Percentiles rank a stretch among this genome's conserved stretches.
Evolutionary conservation across 2,888 invertebrate species (phyloP).

Genomic region (Gibbula magus): DNA sequence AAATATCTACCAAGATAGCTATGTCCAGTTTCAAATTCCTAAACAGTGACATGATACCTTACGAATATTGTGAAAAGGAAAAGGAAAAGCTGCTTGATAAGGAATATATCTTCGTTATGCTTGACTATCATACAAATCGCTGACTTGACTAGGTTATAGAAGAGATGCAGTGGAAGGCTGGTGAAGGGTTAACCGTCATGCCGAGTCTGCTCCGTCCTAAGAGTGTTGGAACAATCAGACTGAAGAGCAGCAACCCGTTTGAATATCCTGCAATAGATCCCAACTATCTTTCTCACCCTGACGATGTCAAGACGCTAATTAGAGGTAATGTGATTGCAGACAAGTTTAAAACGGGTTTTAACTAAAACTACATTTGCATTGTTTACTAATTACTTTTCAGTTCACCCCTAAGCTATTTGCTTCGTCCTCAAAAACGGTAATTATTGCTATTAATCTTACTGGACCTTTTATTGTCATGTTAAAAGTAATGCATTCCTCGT

Average conservation of each 20-base stretch:
- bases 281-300: background rate
- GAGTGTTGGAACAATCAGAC: constrained; percentile 85
- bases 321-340: background rate
- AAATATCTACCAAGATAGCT: no score
- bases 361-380: background rate
- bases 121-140: no score
- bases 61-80: no score
- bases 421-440: no score
- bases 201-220: constrained; percentile 77
- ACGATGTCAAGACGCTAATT: background rate
- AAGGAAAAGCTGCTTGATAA: no score
- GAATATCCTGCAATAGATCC: constrained; percentile 33
- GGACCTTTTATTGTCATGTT: constrained; percentile 20
- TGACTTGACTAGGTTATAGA: background rate
- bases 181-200: constrained; percentile 31
- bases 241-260: constrained; percentile 81
- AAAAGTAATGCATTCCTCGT: background rate
- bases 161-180: background rate
- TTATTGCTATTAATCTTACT: constrained; percentile 28
- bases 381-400: background rate
- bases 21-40: no score
- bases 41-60: no score
- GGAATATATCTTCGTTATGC: no score
- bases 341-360: background rate
- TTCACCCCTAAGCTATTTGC: no score